Percentiles rank a stretch among this genome's conserved stretches.
These are phyloP conservation scores for Zeuzera pyrina DNA, from an alignment of 2,888 invertebrate genomes.

Conservation along the genomic window DNA sequence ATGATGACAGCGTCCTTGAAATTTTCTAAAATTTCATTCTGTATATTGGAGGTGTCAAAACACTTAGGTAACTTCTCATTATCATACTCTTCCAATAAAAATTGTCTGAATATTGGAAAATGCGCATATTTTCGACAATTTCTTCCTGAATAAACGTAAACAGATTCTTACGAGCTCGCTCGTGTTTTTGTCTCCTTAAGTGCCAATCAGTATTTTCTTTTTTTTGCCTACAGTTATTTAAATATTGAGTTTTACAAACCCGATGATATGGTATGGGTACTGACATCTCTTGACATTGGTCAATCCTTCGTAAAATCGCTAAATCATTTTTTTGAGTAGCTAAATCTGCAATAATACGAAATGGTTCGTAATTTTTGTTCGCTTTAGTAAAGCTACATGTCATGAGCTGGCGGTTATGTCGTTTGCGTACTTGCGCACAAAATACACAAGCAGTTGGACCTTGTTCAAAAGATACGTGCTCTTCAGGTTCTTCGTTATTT, in stretches of 20 bases:
- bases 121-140: conserved; percentile 15
- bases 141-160: conserved; percentile 12
- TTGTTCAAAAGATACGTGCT: conserved; percentile 5
- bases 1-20: conserved; percentile 10
- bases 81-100: conserved; percentile 15
- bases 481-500: conserved; percentile 5
- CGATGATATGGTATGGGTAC: too few species aligned
- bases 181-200: conserved; percentile 14
- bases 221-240: conserved; percentile 14
- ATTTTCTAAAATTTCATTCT: conserved; percentile 9
- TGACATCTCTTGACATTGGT: too few species aligned
- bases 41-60: conserved; percentile 14
- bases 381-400: conserved; percentile 9
- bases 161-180: conserved; percentile 15
- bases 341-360: too few species aligned
- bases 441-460: conserved; percentile 12
- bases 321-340: too few species aligned
- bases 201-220: conserved; percentile 16
- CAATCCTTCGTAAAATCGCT: too few species aligned
- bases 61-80: conserved; percentile 13
- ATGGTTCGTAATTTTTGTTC: conserved; percentile 7
- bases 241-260: too few species aligned
- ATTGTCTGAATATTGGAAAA: conserved; percentile 13
- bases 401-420: too few species aligned
- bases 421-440: conserved; percentile 15